phyloP scores from a whole-genome alignment of 2,888 invertebrate species.

The Brachypterus glaber region DNA sequence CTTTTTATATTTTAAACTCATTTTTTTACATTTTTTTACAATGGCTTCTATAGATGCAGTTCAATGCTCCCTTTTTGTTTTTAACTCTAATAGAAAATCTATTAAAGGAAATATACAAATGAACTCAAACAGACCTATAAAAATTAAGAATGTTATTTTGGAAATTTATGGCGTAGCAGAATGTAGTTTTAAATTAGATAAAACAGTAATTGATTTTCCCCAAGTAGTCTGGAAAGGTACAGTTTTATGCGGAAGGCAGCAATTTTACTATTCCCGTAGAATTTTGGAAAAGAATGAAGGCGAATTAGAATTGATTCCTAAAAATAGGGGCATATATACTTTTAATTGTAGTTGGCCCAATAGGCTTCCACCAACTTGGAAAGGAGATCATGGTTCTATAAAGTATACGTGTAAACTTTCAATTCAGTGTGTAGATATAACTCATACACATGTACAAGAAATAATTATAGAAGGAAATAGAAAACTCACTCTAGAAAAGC shows the following conservation, averaged over 20 bases:
- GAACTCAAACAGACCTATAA: too few relatives aligned
- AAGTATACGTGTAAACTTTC: constrained; percentile 15
- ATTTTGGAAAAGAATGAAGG: constrained; percentile 21
- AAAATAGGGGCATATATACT: constrained; percentile 15
- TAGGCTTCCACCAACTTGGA: constrained; percentile 25
- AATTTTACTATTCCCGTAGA: constrained; percentile 24
- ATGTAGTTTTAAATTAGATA: constrained; percentile 20
- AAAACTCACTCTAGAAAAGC: constrained; percentile 22
- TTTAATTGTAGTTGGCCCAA: constrained; percentile 24
- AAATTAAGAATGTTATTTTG: too few relatives aligned
- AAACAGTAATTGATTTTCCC: constrained; percentile 13
- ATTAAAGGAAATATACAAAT: too few relatives aligned
- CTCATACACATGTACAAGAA: constrained; percentile 14
- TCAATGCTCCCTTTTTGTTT: too few relatives aligned
- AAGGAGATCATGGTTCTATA: constrained; percentile 24
- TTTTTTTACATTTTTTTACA: too few relatives aligned
- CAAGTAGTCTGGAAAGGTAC: constrained; percentile 15
- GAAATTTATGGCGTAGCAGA: constrained; percentile 24
- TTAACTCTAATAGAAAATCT: too few relatives aligned
- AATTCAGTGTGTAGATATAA: background rate
- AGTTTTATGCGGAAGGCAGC: constrained; percentile 19
- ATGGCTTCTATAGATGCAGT: too few relatives aligned
- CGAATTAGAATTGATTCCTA: constrained; percentile 14
- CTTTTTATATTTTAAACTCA: too few relatives aligned
- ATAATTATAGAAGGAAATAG: constrained; percentile 19